phyloP scores from a whole-genome alignment of 2,113 vertebrate species.

The Raphicerus campestris region DNA sequence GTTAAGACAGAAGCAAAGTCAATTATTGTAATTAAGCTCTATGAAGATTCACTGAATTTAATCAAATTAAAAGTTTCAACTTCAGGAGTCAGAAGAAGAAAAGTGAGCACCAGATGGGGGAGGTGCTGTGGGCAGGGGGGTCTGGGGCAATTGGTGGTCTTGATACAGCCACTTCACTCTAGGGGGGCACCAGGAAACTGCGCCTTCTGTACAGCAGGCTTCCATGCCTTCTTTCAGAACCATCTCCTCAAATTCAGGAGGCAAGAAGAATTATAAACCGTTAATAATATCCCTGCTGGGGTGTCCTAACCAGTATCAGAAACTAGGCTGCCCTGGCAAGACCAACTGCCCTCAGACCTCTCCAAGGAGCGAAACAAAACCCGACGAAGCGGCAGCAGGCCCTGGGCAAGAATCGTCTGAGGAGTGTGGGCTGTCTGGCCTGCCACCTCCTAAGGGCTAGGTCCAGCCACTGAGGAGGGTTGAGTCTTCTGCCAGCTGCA shows the following conservation, averaged over 20 bases:
- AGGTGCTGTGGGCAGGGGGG: not conserved
- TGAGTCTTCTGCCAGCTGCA: not conserved
- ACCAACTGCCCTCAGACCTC: not conserved
- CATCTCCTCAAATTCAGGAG: fast-evolving
- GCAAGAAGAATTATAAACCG: fast-evolving
- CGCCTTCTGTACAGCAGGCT: fast-evolving
- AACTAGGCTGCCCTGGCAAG: not conserved
- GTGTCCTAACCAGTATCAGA: not conserved
- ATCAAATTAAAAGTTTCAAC: not conserved
- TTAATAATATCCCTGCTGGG: no score
- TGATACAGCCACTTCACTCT: fast-evolving
- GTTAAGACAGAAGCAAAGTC: slow-evolving; percentile 59
- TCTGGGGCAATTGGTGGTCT: not conserved
- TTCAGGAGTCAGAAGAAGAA: not conserved
- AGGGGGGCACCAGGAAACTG: fast-evolving
- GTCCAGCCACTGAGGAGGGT: not conserved
- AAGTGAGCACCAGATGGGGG: not conserved
- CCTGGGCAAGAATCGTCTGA: fast-evolving
- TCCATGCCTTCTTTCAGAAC: fast-evolving
- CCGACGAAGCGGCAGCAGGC: fast-evolving
- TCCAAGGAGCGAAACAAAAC: not conserved
- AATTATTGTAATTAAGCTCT: slow-evolving; percentile 53
- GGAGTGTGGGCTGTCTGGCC: fast-evolving
- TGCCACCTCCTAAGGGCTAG: no score
- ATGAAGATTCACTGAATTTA: not conserved